Base-by-base conservation (phyloP, 1,140 invertebrate genomes). In the Drosophila tropicalis region DNA sequence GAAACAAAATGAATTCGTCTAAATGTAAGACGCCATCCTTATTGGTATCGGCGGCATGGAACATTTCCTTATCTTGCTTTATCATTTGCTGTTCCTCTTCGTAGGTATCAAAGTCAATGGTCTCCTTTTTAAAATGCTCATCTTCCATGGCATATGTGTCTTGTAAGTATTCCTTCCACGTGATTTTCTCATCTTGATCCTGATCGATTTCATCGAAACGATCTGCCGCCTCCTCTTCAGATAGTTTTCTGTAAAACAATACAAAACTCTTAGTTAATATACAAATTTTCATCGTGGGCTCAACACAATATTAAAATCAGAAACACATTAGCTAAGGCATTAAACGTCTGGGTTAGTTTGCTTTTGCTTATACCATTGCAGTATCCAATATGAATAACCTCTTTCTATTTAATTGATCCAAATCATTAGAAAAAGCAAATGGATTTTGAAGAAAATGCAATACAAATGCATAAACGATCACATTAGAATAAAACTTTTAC, bases 1-100 rank as follows among this genome's bases (percentile, higher is more conserved):
- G 95, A 91, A 99, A 99, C 7, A 96, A 94, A 79, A 96, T 93
- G 93, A 97, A 99, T 93, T 99, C 98, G 19, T 95, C 93, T 25
- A 94, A 82, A 81, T 96, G 94, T 32, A 99, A 93, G 55, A 93
- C 92, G 3, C 96, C 96, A 93, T 99, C 97, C 51, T 95, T 94
- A 91, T 99, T 95, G 19, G 93, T 80, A 94, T 99, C 98, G 3
- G 98, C 98, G 6, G 95, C 95, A 62, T 95, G 92, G 93, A 98
- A 99, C 92, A 98, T 95, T 56, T 94, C 93, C 90, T 96, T 96
- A 92, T 99, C 98, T 90, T 98, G 96, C 67, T 92, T 93, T 4
- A 96, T 93, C 65, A 96, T 87, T 39, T 93, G 92, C 60, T 94
- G 93, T 55, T 94, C 93, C 12, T 92, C 91, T 32, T 94, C 86